Base-by-base conservation (phyloP, 2,888 invertebrate species). In the Aproaerema taeniolella region DNA sequence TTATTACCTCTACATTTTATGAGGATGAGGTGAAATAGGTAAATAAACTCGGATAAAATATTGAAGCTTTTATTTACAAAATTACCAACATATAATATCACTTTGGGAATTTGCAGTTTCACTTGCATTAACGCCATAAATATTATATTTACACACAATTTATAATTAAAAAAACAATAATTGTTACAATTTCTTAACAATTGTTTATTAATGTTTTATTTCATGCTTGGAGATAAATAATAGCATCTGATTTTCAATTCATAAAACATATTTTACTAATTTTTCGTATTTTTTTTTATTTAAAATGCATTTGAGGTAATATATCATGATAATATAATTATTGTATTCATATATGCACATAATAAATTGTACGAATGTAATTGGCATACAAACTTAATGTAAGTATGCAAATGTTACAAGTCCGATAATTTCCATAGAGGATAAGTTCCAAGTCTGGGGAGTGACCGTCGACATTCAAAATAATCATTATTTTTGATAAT, bases 1-100 rank as follows among this genome's bases (percentile, higher is more conserved):
- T n/a, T 26, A 20, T 20, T 20, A 20, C n/a, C n/a, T n/a, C n/a
- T n/a, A n/a, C n/a, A n/a, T n/a, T n/a, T n/a, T n/a, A n/a, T n/a
- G n/a, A n/a, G n/a, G n/a, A n/a, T n/a, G 20, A 20, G 8, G 20
- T 4, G 20, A 20, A 6, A 26, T 5, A 26, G n/a, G 45, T 36
- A 51, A 66, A 59, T 51, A 49, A 58, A 69, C 61, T 26, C 48
- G 57, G 50, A 58, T 71, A 76, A 82, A 85, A 83, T 83, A 79
- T 83, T 70, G 85, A 86, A 86, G 86, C 86, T 81, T 86, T 86
- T 86, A 86, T 86, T 85, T 86, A 83, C 83, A 86, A 86, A 85
- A 85, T 83, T 83, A 83, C 70, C 80, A 86, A 85, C 83, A 78
- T 83, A 81, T 80, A 79, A 71, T 86, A 86, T 85, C 85, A 85